phyloP scores from a whole-genome alignment of 2,888 invertebrate genomes.

The Formica aserva region DNA sequence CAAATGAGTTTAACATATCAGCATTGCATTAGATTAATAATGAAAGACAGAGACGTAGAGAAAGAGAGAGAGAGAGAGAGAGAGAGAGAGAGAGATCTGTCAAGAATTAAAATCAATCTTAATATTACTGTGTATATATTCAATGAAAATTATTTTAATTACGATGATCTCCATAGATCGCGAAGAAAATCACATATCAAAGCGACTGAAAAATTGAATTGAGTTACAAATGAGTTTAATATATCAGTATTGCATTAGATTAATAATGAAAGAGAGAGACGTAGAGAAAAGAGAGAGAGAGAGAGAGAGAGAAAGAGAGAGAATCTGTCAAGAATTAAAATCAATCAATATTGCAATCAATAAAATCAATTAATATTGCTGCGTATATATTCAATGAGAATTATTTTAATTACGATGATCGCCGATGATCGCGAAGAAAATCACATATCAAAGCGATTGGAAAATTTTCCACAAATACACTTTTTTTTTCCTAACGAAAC shows the following conservation, averaged over 20 bases:
- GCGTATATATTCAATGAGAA: not conserved
- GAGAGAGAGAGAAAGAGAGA: not conserved
- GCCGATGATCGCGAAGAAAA: not conserved
- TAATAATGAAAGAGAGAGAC: not conserved
- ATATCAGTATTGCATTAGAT: not conserved
- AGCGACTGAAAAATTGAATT: not conserved
- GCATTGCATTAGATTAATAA: not conserved
- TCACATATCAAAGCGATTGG: not conserved
- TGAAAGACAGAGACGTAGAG: not conserved
- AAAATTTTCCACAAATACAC: not conserved
- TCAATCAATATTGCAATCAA: not conserved
- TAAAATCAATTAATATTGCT: too few species aligned
- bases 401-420: not conserved
- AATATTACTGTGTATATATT: not conserved
- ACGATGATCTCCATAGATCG: not conserved
- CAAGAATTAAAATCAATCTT: constrained; percentile 6
- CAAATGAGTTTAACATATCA: constrained; percentile 29
- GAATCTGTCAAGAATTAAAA: not conserved
- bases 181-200: not conserved
- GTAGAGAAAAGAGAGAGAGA: too few species aligned
- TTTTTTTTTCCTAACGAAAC: not conserved
- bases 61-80: not conserved
- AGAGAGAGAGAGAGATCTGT: not conserved
- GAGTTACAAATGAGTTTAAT: constrained; percentile 16
- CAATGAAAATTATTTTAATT: not conserved